Conservation (phyloP, 2,888 invertebrate genomes). For the Rhimphoctona megacephalus region DNA sequence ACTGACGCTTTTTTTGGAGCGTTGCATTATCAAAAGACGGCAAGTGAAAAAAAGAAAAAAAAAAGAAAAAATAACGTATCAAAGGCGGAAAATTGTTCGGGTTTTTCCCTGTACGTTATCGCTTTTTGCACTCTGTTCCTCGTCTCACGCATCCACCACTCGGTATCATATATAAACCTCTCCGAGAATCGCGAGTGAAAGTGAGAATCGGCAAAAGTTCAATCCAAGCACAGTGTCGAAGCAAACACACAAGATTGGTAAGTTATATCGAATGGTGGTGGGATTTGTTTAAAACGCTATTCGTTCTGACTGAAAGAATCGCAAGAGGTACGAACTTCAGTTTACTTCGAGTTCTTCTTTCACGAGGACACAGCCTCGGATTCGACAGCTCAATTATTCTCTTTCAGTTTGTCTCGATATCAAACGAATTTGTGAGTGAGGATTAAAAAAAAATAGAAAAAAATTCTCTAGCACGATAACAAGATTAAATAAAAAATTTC, state of each 20-base stretch:
- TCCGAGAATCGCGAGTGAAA: conserved; percentile 76
- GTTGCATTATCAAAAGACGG: background rate
- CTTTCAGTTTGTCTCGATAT: background rate
- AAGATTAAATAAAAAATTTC: background rate
- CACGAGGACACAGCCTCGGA: conserved; percentile 57
- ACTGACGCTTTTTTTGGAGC: background rate
- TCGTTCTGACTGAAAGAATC: background rate
- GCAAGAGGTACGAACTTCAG: conserved; percentile 71
- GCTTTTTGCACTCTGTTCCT: background rate
- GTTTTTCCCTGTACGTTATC: conserved; percentile 16
- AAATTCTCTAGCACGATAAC: background rate
- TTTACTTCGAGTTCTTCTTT: conserved; percentile 74
- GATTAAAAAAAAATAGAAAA: background rate
- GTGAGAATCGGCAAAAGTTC: conserved; percentile 79
- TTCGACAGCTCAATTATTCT: background rate
- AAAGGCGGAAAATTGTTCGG: conserved; percentile 16
- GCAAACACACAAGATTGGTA: conserved; percentile 57
- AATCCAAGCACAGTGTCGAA: conserved; percentile 63
- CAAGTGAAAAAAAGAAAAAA: background rate
- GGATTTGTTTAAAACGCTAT: conserved; percentile 69
- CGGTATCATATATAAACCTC: conserved; percentile 22
- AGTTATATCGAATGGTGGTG: conserved; percentile 74
- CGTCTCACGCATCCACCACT: background rate
- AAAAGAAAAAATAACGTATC: background rate
- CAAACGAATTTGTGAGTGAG: conserved; percentile 3